Percentiles rank a stretch among this genome's conserved stretches.
These are phyloP conservation scores for Plebejus anna DNA, from an alignment of 2,888 invertebrate species.

Conservation along the genomic window DNA sequence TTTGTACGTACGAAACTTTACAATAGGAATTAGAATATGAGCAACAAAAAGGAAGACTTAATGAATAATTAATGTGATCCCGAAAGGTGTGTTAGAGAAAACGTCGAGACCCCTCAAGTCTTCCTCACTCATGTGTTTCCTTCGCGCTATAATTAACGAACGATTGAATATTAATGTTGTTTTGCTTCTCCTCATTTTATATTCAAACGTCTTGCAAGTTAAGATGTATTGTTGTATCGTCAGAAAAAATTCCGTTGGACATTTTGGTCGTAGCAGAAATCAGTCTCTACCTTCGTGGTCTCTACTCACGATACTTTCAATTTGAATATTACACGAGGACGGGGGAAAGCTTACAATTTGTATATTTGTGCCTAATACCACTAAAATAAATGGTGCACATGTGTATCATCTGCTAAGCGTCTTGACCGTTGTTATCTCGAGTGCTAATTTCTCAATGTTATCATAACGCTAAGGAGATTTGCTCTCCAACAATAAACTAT, in stretches of 20 bases:
- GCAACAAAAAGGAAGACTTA: constrained; percentile 18
- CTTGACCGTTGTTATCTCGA: constrained; percentile 29
- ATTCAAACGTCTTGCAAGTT: background rate
- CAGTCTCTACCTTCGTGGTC: background rate
- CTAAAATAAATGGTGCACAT: background rate
- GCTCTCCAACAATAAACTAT: constrained; percentile 43
- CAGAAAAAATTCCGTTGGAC: background rate
- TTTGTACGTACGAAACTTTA: constrained; percentile 17
- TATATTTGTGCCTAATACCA: background rate
- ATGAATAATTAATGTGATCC: constrained; percentile 38
- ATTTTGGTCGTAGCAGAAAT: background rate
- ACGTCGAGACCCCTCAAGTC: constrained; percentile 42
- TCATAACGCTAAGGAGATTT: constrained; percentile 43
- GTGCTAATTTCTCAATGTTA: constrained; percentile 41
- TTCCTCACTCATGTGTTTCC: constrained; percentile 40
- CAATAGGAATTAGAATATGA: constrained; percentile 8
- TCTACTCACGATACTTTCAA: no score
- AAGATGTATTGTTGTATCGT: background rate
- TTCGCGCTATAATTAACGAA: constrained; percentile 28
- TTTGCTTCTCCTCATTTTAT: constrained; percentile 8
- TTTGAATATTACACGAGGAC: no score
- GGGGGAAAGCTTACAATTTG: background rate
- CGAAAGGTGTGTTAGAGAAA: constrained; percentile 39
- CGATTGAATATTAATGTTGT: constrained; percentile 26
- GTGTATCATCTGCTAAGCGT: constrained; percentile 8